Conservation (phyloP, 1,140 invertebrate species). For the Stegodyphus dumicola region DNA sequence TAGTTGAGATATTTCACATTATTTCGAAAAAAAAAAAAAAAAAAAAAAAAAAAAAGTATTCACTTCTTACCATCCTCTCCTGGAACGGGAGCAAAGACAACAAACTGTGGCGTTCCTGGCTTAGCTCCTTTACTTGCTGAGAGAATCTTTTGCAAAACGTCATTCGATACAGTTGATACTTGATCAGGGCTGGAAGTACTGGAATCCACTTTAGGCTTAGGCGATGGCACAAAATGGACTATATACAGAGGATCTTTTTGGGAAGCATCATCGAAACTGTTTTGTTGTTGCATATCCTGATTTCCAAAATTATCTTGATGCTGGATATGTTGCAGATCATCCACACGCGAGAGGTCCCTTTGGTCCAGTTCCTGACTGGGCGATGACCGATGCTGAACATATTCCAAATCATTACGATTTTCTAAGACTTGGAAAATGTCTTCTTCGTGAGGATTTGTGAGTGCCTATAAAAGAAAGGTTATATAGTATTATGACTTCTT, state of each 20-base stretch:
- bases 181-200: slow-evolving; percentile 1
- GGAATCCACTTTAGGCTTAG: slow-evolving; percentile 37
- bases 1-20: no score
- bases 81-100: slow-evolving; percentile 33
- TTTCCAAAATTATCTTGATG: no score
- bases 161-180: slow-evolving; percentile 13
- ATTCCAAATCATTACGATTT: slow-evolving; percentile 27
- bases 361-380: background rate
- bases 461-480: background rate
- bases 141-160: slow-evolving; percentile 52
- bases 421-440: slow-evolving; percentile 49
- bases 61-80: slow-evolving; percentile 9
- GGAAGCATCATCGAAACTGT: slow-evolving; percentile 23
- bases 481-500: background rate
- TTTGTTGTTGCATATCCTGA: background rate
- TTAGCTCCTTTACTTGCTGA: slow-evolving; percentile 39
- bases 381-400: background rate
- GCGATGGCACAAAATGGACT: slow-evolving; percentile 55
- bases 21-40: no score
- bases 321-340: background rate
- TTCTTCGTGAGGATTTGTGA: slow-evolving; percentile 16
- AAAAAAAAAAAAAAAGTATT: no score
- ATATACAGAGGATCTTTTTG: slow-evolving; percentile 54
- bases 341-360: background rate
- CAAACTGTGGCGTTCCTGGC: slow-evolving; percentile 50